phyloP scores from a whole-genome alignment of 2,888 invertebrate genomes.

The Leptinotarsa peninsularis region DNA sequence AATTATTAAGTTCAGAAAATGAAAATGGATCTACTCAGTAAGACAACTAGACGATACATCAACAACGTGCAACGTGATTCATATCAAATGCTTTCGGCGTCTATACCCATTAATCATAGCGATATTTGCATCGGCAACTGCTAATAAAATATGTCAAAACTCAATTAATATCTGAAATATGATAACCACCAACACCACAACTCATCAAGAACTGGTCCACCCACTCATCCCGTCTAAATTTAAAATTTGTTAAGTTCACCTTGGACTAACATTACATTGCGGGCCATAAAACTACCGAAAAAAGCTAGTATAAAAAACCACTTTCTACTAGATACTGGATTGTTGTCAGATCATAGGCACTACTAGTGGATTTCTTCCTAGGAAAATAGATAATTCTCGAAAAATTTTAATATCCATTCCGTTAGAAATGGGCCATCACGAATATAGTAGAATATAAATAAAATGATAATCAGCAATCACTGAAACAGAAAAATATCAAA shows the following conservation, averaged over 20 bases:
- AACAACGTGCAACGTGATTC: not conserved
- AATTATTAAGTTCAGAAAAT: not conserved
- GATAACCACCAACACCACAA: constrained; percentile 31
- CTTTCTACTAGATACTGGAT: not conserved
- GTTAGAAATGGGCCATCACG: not conserved
- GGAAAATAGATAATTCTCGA: not conserved
- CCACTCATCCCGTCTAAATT: constrained; percentile 38
- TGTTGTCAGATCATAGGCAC: not conserved
- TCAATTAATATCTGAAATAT: constrained; percentile 46
- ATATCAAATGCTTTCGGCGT: constrained; percentile 1
- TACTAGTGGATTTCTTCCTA: not conserved
- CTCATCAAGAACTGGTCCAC: constrained; percentile 35
- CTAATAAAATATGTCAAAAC: constrained; percentile 47
- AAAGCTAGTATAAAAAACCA: constrained; percentile 2
- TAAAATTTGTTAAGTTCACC: constrained; percentile 34
- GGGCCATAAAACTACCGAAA: constrained; percentile 23
- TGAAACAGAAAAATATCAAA: too few species aligned
- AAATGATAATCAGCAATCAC: too few species aligned
- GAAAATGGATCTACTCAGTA: not conserved
- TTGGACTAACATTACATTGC: constrained; percentile 30
- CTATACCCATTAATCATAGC: constrained; percentile 24
- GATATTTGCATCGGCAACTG: constrained; percentile 31
- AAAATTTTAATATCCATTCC: not conserved
- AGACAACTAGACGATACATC: constrained; percentile 2
- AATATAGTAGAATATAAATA: too few species aligned